A percentile compares a stretch with the other conserved stretches of the same genome.
Evolutionary conservation across 2,797 vertebrate species (phyloP).

Genomic region (Tarsius wallacei): DNA sequence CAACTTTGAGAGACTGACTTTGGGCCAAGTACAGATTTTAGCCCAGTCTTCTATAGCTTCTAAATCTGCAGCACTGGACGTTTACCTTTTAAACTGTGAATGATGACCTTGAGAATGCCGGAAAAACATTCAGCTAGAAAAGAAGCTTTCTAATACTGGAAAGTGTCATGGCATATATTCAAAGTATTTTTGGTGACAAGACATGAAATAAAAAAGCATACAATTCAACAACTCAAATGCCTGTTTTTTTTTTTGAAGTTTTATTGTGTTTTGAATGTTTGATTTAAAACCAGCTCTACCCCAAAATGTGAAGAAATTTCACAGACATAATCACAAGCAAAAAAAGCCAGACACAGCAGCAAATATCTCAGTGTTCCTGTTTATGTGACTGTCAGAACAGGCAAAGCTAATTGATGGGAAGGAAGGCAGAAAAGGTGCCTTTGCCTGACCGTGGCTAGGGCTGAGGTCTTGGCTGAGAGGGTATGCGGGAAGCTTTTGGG

Average conservation of each 20-base stretch:
- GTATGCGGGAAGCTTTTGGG: background rate
- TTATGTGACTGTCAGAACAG: background rate
- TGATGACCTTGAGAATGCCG: background rate
- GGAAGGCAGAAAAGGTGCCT: background rate
- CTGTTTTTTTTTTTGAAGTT: background rate
- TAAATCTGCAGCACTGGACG: background rate
- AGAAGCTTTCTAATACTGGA: background rate
- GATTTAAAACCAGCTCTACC: background rate
- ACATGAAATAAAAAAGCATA: background rate
- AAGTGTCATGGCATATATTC: too few relatives aligned
- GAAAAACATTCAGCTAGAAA: background rate
- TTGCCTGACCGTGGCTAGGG: background rate
- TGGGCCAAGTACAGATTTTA: background rate
- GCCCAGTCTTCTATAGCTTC: background rate
- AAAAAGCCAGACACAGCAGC: background rate
- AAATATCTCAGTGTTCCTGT: accelerated
- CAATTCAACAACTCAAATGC: background rate
- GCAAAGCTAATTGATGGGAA: accelerated
- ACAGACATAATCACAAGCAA: background rate
- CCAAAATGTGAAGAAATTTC: background rate
- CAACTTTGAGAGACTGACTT: background rate
- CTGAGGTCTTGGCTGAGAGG: background rate
- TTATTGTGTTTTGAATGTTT: slow-evolving; percentile 31
- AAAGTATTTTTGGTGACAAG: background rate
- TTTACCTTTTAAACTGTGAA: background rate